Base-by-base conservation (phyloP, 2,888 invertebrate species). In the Eucriotettix oculatus region DNA sequence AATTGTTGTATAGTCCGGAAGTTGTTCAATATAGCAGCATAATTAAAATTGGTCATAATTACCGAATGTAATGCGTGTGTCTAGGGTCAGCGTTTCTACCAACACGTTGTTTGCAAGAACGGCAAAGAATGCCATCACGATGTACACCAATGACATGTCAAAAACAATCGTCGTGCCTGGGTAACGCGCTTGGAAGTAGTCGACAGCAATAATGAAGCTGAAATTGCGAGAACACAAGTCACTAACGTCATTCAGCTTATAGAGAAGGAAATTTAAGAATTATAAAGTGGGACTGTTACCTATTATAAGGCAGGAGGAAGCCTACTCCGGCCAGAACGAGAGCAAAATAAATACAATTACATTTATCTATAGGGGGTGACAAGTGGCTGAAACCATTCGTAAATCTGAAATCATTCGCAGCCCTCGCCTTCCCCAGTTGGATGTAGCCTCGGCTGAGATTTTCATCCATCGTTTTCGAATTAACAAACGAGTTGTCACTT, bases 131-230 rank as follows among this genome's bases (percentile, higher is more conserved):
- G 93, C 92, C 65, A 90, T 86, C n/a, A 87, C 80, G 66, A 94
- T 92, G 74, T 94, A 94, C 52, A 92, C 89, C 64, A 91, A 81
- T 14, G 91, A 91, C 87, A 94, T 91, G 72, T 94, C 94, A 72
- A 94, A 87, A 69, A 93, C 87, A 63, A 94, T 90, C 1, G 89
- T 87, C 0, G 88, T 83, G 60, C 84, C 84, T 0, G 90, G 91
- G 72, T 89, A 93, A 66, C 87, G 82, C 17, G 80, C 78, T 75
- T 91, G 90, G 76, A 91, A 94, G 75, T 90, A 94, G 75, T 94
- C 94, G 67, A 91, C 90, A 10, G 94, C 93, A 75, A 92, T 91
- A 70, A 94, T 90, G 73, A 94, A 94, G 71, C 92, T 91, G 77
- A 57, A 77, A 73, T 58, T 61, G n/a, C n/a, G n/a, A 66, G 66